These are phyloP conservation scores for Hirtodrosophila duncani DNA, from an alignment of 2,888 invertebrate species.

Conservation along the genomic window DNA sequence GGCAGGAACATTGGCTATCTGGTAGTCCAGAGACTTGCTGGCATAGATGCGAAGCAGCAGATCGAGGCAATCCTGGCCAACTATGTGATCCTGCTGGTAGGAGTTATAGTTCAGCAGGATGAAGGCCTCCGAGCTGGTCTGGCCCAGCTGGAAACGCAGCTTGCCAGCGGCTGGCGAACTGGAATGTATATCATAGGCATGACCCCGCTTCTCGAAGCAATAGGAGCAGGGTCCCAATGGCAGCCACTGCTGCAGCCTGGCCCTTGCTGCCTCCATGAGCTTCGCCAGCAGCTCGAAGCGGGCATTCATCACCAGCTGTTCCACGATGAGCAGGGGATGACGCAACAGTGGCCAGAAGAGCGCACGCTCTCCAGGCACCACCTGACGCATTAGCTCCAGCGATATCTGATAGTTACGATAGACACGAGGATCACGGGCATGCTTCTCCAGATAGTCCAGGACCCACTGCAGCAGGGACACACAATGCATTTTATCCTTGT, in stretches of 20 bases:
- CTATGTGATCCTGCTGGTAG: constrained; percentile 80
- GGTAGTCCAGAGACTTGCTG: constrained; percentile 87
- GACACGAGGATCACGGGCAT: constrained; percentile 46
- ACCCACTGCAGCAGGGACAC: constrained; percentile 83
- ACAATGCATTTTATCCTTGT: constrained; percentile 82
- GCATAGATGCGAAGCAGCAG: constrained; percentile 86
- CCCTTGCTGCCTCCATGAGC: constrained; percentile 82
- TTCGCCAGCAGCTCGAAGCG: constrained; percentile 84
- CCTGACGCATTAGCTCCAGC: constrained; percentile 83
- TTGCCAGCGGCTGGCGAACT: constrained; percentile 26
- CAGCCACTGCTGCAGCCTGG: constrained; percentile 52
- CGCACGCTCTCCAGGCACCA: constrained; percentile 81
- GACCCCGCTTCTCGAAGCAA: constrained; percentile 75
- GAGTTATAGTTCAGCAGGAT: constrained; percentile 82
- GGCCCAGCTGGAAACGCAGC: constrained; percentile 64
- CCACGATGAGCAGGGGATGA: constrained; percentile 87
- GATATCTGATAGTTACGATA: constrained; percentile 84
- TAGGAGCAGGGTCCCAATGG: constrained; percentile 60
- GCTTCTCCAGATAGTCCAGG: constrained; percentile 81
- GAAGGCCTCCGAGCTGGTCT: constrained; percentile 63
- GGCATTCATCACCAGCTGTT: constrained; percentile 92
- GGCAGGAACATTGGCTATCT: constrained; percentile 67
- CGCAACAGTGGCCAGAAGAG: constrained; percentile 83
- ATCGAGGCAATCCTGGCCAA: constrained; percentile 83
- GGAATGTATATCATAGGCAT: constrained; percentile 69